Evolutionary conservation across 2,113 vertebrate genomes (phyloP).

Genomic region (Phoxinus phoxinus): DNA sequence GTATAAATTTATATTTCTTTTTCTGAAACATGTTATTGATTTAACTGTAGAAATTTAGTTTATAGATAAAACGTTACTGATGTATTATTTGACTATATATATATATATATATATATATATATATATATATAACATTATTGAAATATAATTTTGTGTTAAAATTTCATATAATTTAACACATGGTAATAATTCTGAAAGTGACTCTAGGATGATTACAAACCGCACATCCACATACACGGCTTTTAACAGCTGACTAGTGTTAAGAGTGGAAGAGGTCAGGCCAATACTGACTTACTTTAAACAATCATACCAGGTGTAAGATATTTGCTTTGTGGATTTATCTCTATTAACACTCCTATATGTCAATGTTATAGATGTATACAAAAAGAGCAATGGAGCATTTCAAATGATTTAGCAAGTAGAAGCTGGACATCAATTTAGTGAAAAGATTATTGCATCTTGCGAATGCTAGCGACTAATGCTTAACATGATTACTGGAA

Average conservation of each 20-base stretch:
- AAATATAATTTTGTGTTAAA: slow-evolving; percentile 5
- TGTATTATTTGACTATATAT: background rate
- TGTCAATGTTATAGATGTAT: background rate
- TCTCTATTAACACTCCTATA: slow-evolving; percentile 13
- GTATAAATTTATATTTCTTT: background rate
- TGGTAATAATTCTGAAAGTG: background rate
- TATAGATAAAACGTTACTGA: background rate
- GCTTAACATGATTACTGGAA: slow-evolving; percentile 39
- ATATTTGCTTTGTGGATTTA: slow-evolving; percentile 8
- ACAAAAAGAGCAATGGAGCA: slow-evolving; percentile 13
- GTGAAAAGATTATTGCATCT: slow-evolving; percentile 51
- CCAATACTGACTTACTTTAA: slow-evolving; percentile 11
- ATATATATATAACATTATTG: background rate
- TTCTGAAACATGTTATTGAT: background rate
- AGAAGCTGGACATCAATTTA: slow-evolving; percentile 44
- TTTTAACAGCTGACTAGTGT: slow-evolving; percentile 6
- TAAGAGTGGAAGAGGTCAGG: background rate
- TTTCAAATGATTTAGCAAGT: slow-evolving; percentile 7
- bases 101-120: no score
- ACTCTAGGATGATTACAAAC: slow-evolving; percentile 3
- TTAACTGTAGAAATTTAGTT: background rate
- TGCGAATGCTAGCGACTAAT: slow-evolving; percentile 28
- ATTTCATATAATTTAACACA: background rate
- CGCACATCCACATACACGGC: background rate
- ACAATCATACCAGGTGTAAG: slow-evolving; percentile 6